Conservation (phyloP, 1,140 invertebrate genomes). For the Drosophila rhopaloa region DNA sequence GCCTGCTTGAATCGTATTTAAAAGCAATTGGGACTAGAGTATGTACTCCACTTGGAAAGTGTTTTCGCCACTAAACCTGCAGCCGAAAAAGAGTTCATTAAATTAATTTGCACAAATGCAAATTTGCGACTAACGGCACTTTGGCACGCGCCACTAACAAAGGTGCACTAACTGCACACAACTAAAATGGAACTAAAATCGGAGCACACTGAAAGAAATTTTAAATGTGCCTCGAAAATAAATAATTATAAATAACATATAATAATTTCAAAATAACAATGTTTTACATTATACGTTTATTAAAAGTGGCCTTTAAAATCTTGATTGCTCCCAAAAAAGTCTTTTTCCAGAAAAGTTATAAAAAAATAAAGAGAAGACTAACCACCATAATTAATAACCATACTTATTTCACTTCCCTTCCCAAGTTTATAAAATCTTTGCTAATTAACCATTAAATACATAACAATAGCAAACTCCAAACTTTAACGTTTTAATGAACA, state of each 20-base stretch:
- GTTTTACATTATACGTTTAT: too few species aligned
- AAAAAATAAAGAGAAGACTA: too few species aligned
- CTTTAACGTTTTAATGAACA: neutral
- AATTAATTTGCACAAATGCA: slow-evolving; percentile 83
- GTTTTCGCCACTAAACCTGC: slow-evolving; percentile 61
- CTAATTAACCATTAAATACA: too few species aligned
- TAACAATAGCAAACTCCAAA: neutral
- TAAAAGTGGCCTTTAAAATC: too few species aligned
- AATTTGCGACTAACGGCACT: slow-evolving; percentile 75
- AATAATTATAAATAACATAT: neutral
- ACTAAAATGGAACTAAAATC: slow-evolving; percentile 7
- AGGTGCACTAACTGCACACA: slow-evolving; percentile 33
- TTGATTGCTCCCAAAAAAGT: too few species aligned
- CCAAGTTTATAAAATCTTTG: too few species aligned
- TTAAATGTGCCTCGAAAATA: neutral
- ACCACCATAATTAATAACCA: too few species aligned
- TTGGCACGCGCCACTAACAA: slow-evolving; percentile 71
- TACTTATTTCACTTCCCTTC: too few species aligned
- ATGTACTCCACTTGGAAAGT: slow-evolving; percentile 14
- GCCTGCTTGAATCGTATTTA: slow-evolving; percentile 25
- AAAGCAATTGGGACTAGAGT: slow-evolving; percentile 56
- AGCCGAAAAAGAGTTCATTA: slow-evolving; percentile 75
- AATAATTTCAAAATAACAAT: too few species aligned
- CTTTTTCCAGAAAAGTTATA: too few species aligned
- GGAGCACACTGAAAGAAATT: slow-evolving; percentile 14